These are phyloP conservation scores for Sphenodon punctatus DNA, from an alignment of 2,797 vertebrate species.

Conservation along the genomic window DNA sequence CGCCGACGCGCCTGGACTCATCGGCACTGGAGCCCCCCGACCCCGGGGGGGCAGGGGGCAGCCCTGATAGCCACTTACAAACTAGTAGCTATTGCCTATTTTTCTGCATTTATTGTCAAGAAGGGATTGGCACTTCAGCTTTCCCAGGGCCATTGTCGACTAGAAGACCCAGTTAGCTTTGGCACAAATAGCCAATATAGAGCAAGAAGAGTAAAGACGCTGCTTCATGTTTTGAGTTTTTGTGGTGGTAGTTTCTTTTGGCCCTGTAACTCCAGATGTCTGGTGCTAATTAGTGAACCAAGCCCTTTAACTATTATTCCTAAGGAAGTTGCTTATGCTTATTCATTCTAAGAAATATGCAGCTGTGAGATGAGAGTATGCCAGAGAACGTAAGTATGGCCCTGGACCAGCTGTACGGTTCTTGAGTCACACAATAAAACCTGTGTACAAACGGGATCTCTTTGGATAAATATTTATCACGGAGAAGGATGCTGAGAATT, in stretches of 20 bases:
- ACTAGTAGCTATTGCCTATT: slow-evolving; percentile 7
- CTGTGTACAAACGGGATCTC: background rate
- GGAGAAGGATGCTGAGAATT: background rate
- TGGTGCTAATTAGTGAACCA: slow-evolving; percentile 36
- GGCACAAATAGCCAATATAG: background rate
- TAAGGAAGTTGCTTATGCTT: slow-evolving; percentile 39
- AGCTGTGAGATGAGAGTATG: background rate
- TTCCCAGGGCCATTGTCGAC: background rate
- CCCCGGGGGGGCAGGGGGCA: too few species aligned
- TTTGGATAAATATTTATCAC: background rate
- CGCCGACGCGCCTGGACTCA: too few species aligned
- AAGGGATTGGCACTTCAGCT: background rate
- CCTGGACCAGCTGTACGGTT: background rate
- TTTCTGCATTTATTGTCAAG: background rate
- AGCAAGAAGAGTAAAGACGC: background rate
- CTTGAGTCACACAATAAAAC: background rate
- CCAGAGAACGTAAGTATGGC: background rate
- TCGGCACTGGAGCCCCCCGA: too few species aligned
- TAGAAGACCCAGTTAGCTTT: background rate
- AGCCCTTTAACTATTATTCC: slow-evolving; percentile 27
- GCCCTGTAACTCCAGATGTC: slow-evolving; percentile 7
- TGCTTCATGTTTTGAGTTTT: slow-evolving; percentile 13
- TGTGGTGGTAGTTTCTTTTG: slow-evolving; percentile 33
- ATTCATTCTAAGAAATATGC: slow-evolving; percentile 6
- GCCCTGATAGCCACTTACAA: background rate